Conservation (phyloP, 2,797 vertebrate species). For the Pseudochirops corinnae region DNA sequence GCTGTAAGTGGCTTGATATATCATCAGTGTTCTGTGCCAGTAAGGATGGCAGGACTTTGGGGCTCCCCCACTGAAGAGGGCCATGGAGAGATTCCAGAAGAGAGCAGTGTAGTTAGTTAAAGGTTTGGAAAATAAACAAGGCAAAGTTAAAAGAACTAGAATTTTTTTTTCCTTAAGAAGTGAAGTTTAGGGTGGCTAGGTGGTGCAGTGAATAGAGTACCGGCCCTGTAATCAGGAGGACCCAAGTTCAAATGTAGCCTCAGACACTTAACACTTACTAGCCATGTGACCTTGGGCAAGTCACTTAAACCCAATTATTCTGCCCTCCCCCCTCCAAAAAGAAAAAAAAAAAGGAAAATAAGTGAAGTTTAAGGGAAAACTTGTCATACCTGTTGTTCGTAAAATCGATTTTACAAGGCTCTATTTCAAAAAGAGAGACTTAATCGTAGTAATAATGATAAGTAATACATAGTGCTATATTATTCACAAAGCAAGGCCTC, state of each 20-base stretch:
- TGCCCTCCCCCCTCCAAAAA: no score
- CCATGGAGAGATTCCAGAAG: not conserved
- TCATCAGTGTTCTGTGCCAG: constrained; percentile 4
- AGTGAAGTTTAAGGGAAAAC: not conserved
- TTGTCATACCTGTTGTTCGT: not conserved
- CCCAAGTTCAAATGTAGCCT: no score
- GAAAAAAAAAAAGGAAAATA: no score
- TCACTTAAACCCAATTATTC: no score
- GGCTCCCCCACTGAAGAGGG: not conserved
- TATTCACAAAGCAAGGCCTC: not conserved
- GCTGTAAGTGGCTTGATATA: not conserved
- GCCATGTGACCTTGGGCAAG: no score
- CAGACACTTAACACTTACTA: no score
- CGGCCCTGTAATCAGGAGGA: no score
- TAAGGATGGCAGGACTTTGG: not conserved
- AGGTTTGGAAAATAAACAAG: not conserved
- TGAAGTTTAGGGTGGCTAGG: no score
- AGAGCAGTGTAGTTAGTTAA: fast-evolving
- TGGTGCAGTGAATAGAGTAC: no score
- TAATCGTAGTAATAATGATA: not conserved
- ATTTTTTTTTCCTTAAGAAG: not conserved
- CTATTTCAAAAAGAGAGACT: constrained; percentile 18
- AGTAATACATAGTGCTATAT: not conserved
- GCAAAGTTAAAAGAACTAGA: not conserved
- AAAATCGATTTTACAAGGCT: not conserved